Evolutionary conservation across 2,797 vertebrate genomes (phyloP).

Genomic region (Limosa lapponica): DNA sequence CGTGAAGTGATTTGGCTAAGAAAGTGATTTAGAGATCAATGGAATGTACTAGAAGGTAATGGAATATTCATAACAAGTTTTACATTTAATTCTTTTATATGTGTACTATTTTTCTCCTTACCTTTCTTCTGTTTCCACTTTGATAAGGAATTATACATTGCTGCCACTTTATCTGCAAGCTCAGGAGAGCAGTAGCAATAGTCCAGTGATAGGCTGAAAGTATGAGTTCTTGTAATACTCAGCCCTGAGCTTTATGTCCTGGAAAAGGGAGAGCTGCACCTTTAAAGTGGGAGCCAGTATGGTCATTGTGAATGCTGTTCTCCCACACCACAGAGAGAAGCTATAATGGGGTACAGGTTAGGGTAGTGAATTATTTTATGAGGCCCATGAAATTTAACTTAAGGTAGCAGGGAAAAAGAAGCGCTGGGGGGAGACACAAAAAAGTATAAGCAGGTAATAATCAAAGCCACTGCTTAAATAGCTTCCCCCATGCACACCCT

Average conservation of each 20-base stretch:
- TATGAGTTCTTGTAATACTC: background rate
- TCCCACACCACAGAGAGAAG: background rate
- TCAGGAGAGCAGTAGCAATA: background rate
- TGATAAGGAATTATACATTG: background rate
- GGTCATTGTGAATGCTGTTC: background rate
- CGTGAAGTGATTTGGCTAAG: background rate
- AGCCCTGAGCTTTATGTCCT: background rate
- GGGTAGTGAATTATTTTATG: background rate
- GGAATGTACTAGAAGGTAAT: fast-evolving
- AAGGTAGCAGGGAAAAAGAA: background rate
- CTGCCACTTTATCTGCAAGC: background rate
- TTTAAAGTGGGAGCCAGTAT: background rate
- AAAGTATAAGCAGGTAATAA: background rate
- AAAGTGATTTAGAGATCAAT: background rate
- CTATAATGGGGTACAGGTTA: background rate
- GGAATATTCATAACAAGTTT: background rate
- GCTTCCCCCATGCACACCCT: background rate
- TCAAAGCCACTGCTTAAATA: background rate
- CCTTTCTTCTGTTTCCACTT: background rate
- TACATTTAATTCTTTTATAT: background rate
- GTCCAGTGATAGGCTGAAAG: background rate
- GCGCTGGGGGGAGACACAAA: background rate
- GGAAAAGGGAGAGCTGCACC: background rate
- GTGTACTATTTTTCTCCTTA: background rate
- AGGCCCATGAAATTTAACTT: background rate